phyloP scores from a whole-genome alignment of 2,113 vertebrate genomes.

The Bos indicus region DNA sequence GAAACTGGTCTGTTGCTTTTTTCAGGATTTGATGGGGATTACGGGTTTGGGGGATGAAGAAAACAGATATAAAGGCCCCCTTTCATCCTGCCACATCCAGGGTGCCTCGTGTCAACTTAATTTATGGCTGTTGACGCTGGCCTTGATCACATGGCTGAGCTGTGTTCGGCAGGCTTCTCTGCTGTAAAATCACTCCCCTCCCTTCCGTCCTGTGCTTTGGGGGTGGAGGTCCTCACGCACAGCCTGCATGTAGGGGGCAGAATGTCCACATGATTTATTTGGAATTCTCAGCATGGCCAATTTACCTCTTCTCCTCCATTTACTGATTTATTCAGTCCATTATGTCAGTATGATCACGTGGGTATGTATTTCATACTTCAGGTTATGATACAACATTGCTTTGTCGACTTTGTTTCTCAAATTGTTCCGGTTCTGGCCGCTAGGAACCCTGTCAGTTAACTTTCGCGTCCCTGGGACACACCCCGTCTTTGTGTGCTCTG shows the following conservation, averaged over 20 bases:
- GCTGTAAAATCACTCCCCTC: neutral
- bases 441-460: neutral
- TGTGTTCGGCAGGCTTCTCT: neutral
- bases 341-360: rapidly evolving
- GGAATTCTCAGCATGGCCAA: neutral
- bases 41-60: neutral
- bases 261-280: neutral
- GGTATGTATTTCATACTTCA: rapidly evolving
- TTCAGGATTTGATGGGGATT: neutral
- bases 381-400: rapidly evolving
- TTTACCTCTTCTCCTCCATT: neutral
- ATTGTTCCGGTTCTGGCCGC: neutral
- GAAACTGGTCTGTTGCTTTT: neutral
- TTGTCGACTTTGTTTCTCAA: neutral
- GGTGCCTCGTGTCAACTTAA: neutral
- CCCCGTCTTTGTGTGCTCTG: rapidly evolving
- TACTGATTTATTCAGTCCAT: too few relatives aligned
- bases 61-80: neutral
- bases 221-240: neutral
- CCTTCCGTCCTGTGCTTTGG: neutral
- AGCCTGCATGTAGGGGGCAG: neutral
- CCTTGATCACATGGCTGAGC: neutral
- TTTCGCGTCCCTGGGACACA: neutral
- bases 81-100: neutral
- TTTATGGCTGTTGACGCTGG: neutral